phyloP scores from a whole-genome alignment of 2,888 invertebrate genomes.

The Cylindroiulus punctatus region DNA sequence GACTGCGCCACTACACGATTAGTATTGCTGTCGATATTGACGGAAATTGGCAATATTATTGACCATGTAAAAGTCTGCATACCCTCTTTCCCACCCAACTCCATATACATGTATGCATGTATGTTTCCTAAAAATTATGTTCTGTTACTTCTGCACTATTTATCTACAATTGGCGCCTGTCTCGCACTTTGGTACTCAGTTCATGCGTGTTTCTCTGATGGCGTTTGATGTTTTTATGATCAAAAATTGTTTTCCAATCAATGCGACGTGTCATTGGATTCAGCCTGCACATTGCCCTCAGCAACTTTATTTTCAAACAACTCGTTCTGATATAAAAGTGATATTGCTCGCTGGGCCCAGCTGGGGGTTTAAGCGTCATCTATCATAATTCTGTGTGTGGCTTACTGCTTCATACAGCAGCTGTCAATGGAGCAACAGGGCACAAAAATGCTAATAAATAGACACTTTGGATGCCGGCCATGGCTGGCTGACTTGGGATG shows the following conservation, averaged over 20 bases:
- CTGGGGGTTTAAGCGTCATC: conserved; percentile 12
- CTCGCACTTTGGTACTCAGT: no score
- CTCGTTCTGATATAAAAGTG: not conserved
- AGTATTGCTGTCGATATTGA: no score
- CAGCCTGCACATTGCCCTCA: not conserved
- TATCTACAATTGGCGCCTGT: no score
- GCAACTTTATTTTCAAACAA: not conserved
- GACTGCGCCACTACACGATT: no score
- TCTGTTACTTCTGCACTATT: no score
- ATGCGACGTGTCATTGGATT: not conserved
- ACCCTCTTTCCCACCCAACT: no score
- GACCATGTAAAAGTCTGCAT: no score
- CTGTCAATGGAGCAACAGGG: conserved; percentile 36
- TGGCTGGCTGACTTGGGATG: conserved; percentile 30
- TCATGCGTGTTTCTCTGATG: not conserved
- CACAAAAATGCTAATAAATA: conserved; percentile 35
- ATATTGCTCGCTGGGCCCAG: no score
- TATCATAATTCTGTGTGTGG: not conserved
- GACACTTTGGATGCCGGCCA: conserved; percentile 32
- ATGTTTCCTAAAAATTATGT: no score
- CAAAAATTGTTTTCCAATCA: not conserved
- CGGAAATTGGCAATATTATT: no score
- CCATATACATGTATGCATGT: no score
- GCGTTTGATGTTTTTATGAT: not conserved
- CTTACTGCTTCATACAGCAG: not conserved